Evolutionary conservation across 2,888 invertebrate species (phyloP), one percentile per base, ranked within the genome.

Genomic region (Melieria omissa): DNA sequence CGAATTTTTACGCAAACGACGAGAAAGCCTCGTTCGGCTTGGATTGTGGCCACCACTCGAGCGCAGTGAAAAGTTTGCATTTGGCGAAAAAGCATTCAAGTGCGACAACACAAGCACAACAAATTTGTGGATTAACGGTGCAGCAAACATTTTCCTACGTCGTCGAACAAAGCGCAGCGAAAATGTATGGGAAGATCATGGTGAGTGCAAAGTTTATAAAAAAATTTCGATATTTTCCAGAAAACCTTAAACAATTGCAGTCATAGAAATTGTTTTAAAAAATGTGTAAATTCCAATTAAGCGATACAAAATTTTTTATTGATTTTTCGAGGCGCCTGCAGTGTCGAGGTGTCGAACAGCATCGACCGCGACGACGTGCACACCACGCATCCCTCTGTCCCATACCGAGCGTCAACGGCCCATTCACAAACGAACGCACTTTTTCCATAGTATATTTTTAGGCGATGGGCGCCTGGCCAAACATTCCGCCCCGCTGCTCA

Each of bases 131-230:
- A 29, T 29, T 29, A 29, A 29, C 29, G 29, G 29, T 29, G 29
- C 29, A 29, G 29, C 29, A 29, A 29, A 29, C 29, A 29, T 29
- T 29, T 29, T 29, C 29, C 29, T 29, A 29, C 29, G 29, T 29
- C 29, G 29, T 12, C 49, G 12, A 49, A 55, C 44, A 54, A 46
- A 16, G 58, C 61, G 69, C 63, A 54, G 55, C 52, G 44, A 77
- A 77, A 74, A 77, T 77, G 77, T 70, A 63, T 73, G 60, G 46
- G 66, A 58, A 55, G 69, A 75, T 72, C 73, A 69, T 71, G 77
- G 77, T 77, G 65, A 77, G 77, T 72, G 44, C 16, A 4, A 8
- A 65, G 52, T 58, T 70, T 52, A 12, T 41, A 63, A 41, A 46
- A 49, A n/a, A 46, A 62, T 29, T 54, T 67, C n/a, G 46, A 29